Evolutionary conservation across 2,888 invertebrate genomes (phyloP).

Genomic region (Saturnia japonica): DNA sequence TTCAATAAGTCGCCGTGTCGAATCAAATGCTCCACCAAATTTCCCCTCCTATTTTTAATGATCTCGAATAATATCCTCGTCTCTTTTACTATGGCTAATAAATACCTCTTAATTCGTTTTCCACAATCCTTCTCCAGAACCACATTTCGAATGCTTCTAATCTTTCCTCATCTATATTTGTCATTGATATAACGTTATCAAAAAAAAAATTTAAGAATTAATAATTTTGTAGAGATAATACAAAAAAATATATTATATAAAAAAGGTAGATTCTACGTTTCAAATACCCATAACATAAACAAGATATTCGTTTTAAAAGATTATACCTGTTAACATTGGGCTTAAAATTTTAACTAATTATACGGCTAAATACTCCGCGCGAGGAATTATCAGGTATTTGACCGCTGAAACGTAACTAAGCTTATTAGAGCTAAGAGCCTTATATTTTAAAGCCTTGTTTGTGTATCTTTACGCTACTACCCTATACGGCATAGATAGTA

Average conservation of each 20-base stretch:
- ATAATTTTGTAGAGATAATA: no score
- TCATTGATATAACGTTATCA: no score
- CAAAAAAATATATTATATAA: not conserved
- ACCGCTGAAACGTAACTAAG: conserved; percentile 5
- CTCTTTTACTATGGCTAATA: no score
- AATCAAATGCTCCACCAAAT: no score
- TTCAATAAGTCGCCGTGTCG: no score
- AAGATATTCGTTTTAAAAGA: not conserved
- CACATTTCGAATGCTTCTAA: no score
- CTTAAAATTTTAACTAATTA: conserved; percentile 7
- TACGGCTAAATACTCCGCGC: not conserved
- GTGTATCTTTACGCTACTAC: not conserved
- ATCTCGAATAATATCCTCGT: no score
- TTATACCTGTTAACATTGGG: not conserved
- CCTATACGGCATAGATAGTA: not conserved
- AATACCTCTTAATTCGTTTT: no score
- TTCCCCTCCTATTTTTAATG: no score
- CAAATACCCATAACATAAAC: not conserved
- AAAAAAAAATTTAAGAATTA: no score
- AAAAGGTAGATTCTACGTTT: not conserved
- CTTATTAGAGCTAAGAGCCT: conserved; percentile 4
- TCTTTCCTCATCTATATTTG: no score
- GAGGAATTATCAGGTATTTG: conserved; percentile 10
- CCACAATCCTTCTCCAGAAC: no score
- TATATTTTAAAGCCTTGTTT: not conserved